These are phyloP conservation scores for Habroteleia sp. DNA, from an alignment of 2,888 invertebrate genomes.

Conservation along the genomic window DNA sequence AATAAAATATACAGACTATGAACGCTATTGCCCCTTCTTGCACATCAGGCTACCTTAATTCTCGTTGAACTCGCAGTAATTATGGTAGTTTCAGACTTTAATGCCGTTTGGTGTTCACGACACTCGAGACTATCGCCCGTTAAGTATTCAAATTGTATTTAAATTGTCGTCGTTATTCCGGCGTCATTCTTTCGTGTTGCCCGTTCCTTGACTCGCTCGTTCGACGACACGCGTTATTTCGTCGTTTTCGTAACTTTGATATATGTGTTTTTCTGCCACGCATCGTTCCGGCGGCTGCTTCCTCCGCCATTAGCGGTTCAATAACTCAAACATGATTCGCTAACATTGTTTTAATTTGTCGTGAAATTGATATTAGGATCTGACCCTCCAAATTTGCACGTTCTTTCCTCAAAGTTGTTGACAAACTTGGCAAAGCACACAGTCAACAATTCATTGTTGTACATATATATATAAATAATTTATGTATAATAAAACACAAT, in stretches of 20 bases:
- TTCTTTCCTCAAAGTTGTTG: not conserved
- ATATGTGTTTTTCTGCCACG: slow-evolving; percentile 48
- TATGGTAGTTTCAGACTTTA: slow-evolving; percentile 68
- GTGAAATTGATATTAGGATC: slow-evolving; percentile 38
- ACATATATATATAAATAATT: too few relatives aligned
- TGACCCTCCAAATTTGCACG: not conserved
- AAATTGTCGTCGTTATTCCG: slow-evolving; percentile 68
- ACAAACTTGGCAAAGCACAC: too few relatives aligned
- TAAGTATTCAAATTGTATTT: slow-evolving; percentile 73
- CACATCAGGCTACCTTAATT: slow-evolving; percentile 72
- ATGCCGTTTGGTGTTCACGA: slow-evolving; percentile 61
- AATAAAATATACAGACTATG: slow-evolving; percentile 75
- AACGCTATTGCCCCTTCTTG: slow-evolving; percentile 64
- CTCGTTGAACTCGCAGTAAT: slow-evolving; percentile 71
- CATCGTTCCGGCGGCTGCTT: slow-evolving; percentile 12
- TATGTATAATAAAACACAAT: too few relatives aligned
- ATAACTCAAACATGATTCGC: slow-evolving; percentile 44
- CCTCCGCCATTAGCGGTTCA: slow-evolving; percentile 45
- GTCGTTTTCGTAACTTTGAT: slow-evolving; percentile 27
- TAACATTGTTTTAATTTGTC: slow-evolving; percentile 51
- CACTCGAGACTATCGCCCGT: slow-evolving; percentile 66
- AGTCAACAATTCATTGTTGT: too few relatives aligned
- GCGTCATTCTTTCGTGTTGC: slow-evolving; percentile 49
- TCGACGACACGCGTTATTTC: slow-evolving; percentile 45
- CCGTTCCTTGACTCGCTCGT: slow-evolving; percentile 40